Evolutionary conservation across 2,113 vertebrate species (phyloP).

Genomic region (Theristicus caerulescens): DNA sequence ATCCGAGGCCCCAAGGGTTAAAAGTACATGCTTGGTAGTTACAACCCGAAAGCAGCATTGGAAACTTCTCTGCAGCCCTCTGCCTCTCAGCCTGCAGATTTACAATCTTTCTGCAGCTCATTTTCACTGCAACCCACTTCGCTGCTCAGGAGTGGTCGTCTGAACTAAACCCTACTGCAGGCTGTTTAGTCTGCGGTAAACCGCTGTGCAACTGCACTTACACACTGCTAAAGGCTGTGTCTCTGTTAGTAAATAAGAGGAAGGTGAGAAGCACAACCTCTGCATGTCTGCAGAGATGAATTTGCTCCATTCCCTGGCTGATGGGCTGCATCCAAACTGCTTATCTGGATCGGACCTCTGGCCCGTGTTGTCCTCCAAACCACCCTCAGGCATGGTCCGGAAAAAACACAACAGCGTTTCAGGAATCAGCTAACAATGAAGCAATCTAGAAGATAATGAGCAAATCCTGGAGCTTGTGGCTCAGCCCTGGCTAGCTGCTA

Average conservation of each 20-base stretch:
- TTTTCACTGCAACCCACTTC: background rate
- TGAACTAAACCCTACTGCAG: background rate
- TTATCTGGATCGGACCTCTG: background rate
- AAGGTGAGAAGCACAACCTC: background rate
- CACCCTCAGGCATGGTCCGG: fast-evolving
- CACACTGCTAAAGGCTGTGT: background rate
- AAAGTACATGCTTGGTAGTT: background rate
- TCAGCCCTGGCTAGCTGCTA: background rate
- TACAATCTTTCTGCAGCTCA: background rate
- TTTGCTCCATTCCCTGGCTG: background rate
- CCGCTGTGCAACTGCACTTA: background rate
- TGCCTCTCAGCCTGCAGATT: background rate
- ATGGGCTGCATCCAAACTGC: background rate
- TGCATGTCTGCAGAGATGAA: fast-evolving
- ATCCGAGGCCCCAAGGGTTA: background rate
- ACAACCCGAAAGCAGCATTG: background rate
- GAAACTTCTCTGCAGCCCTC: background rate
- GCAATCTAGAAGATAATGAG: background rate
- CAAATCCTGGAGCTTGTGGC: background rate
- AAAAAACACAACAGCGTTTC: background rate
- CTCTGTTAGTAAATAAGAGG: background rate
- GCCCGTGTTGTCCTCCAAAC: background rate
- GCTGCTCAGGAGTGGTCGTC: background rate
- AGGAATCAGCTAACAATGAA: background rate
- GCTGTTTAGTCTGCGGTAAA: background rate